phyloP scores from a whole-genome alignment of 1,140 invertebrate species.

The Schlechtendalia chinensis region DNA sequence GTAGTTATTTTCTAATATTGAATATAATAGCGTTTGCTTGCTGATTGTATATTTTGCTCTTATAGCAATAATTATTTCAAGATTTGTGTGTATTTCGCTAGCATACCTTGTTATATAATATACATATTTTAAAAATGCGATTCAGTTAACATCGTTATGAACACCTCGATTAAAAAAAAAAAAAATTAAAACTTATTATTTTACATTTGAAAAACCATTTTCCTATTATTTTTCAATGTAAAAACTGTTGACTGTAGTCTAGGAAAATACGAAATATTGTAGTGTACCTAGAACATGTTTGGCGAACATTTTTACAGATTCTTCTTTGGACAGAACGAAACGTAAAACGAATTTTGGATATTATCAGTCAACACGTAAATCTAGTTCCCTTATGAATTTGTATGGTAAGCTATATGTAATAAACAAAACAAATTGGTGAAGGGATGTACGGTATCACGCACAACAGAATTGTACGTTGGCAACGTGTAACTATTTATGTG shows the following conservation, averaged over 20 bases:
- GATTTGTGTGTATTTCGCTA: not conserved
- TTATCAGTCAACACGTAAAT: conserved; percentile 69
- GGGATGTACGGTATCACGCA: conserved; percentile 3
- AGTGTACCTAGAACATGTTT: conserved; percentile 26
- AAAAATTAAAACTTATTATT: not conserved
- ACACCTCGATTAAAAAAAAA: no score
- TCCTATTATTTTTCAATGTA: not conserved
- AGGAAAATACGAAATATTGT: conserved; percentile 29
- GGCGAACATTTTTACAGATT: conserved; percentile 62
- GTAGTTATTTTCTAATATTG: not conserved
- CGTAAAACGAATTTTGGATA: conserved; percentile 76
- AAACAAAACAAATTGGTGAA: conserved; percentile 21
- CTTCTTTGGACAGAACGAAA: conserved; percentile 60
- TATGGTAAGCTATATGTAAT: conserved; percentile 71
- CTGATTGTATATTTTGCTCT: conserved; percentile 44
- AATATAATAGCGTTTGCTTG: conserved; percentile 15
- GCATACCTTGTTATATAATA: not conserved
- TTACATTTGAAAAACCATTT: not conserved
- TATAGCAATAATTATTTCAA: conserved; percentile 18
- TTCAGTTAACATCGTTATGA: not conserved
- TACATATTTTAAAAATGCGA: no score
- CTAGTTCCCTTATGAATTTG: conserved; percentile 90
- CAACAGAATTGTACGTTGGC: not conserved
- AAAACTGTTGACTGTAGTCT: not conserved
- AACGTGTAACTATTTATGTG: no score